Conservation (phyloP, 2,113 vertebrate genomes). For the Litocranius walleri region DNA sequence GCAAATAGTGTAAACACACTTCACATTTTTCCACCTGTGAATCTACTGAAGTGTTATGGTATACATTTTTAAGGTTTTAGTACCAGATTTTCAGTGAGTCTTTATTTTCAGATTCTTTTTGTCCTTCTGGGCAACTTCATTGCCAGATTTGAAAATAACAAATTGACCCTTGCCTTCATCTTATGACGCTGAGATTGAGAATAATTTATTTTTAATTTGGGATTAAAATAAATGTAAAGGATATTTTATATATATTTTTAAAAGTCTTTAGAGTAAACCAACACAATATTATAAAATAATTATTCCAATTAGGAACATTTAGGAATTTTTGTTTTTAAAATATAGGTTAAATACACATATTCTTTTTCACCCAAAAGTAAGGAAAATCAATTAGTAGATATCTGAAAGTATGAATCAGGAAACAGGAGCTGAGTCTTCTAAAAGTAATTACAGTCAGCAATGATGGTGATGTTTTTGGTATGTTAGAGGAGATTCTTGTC, state of each 20-base stretch:
- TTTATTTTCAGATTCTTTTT: not conserved
- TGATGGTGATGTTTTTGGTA: not conserved
- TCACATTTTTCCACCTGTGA: constrained; percentile 42
- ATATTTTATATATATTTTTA: not conserved
- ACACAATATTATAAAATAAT: not conserved
- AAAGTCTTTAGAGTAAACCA: not conserved
- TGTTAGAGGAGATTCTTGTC: not conserved
- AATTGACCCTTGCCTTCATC: not conserved
- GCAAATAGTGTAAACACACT: constrained; percentile 40
- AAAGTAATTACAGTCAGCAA: not conserved
- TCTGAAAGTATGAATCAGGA: not conserved
- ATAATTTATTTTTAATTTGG: not conserved
- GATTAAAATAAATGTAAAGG: not conserved
- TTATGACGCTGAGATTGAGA: not conserved
- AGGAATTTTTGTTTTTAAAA: not conserved
- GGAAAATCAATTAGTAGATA: not conserved
- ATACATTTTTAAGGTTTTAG: constrained; percentile 11
- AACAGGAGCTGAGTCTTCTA: not conserved
- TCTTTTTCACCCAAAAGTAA: not conserved
- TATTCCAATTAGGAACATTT: not conserved
- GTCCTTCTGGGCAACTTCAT: not conserved
- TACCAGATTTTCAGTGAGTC: not conserved
- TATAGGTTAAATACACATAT: not conserved
- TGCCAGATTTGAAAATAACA: not conserved
- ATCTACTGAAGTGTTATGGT: constrained; percentile 25